Conservation (phyloP, 2,113 vertebrate genomes). For the Mobula hypostoma region DNA sequence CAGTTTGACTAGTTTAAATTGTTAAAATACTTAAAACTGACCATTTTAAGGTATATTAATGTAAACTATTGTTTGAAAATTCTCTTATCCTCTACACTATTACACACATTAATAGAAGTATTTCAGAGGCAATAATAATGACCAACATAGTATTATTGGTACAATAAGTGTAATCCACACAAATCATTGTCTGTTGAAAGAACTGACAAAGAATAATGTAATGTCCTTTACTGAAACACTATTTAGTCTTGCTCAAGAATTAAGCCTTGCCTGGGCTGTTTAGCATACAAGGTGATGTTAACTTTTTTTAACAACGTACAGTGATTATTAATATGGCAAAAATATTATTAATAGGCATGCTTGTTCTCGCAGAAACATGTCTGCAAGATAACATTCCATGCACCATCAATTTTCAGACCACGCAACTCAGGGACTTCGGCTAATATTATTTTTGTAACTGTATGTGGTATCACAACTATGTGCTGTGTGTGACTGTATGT, state of each 20-base stretch:
- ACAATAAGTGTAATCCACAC: not conserved
- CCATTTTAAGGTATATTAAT: not conserved
- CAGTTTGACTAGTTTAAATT: not conserved
- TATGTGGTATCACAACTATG: no score
- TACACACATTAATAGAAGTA: not conserved
- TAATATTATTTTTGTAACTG: no score
- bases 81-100: not conserved
- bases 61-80: not conserved
- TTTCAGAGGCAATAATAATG: slow-evolving; percentile 24
- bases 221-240: not conserved
- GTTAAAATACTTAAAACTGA: not conserved
- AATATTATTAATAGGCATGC: not conserved
- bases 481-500: no score
- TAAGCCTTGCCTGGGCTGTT: not conserved
- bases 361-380: no score
- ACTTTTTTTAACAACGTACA: not conserved
- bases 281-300: not conserved
- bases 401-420: no score
- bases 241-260: not conserved
- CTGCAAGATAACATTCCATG: no score
- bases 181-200: not conserved
- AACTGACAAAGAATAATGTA: not conserved
- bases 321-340: not conserved
- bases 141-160: not conserved
- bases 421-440: no score